phyloP scores from a whole-genome alignment of 2,888 invertebrate genomes.

The Choreutis nemorana region DNA sequence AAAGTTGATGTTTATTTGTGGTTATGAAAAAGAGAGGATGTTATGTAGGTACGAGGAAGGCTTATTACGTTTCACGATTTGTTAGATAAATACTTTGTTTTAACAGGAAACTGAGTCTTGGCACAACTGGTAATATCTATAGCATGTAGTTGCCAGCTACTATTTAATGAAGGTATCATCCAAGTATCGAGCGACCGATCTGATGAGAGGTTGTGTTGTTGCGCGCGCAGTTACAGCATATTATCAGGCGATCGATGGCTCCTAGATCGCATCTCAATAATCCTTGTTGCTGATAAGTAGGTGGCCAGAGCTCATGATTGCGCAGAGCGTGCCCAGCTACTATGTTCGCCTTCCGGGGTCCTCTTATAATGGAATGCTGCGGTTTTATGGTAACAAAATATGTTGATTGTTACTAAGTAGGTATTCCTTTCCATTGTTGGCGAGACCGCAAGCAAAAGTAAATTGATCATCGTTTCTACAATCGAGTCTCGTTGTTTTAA shows the following conservation, averaged over 20 bases:
- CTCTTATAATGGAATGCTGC: conserved; percentile 21
- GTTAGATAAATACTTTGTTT: no score
- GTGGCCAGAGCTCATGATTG: conserved; percentile 34
- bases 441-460: no score
- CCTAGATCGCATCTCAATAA: conserved; percentile 64
- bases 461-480: no score
- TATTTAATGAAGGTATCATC: conserved; percentile 61
- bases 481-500: no score
- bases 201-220: conserved; percentile 54
- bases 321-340: conserved; percentile 35
- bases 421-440: no score
- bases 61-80: no score
- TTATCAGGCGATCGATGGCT: conserved; percentile 57
- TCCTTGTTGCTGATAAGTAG: conserved; percentile 31
- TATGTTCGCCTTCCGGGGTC: conserved; percentile 42
- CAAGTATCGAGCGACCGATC: conserved; percentile 38
- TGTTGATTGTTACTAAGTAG: no score
- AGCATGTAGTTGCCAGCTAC: conserved; percentile 27
- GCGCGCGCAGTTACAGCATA: conserved; percentile 52
- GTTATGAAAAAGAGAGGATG: background rate
- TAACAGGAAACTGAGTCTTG: background rate
- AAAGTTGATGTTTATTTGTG: conserved; percentile 1
- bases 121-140: background rate
- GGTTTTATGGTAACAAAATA: no score
- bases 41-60: background rate